Evolutionary conservation across 2,797 vertebrate genomes (phyloP).

Genomic region (Tarsius wallacei): DNA sequence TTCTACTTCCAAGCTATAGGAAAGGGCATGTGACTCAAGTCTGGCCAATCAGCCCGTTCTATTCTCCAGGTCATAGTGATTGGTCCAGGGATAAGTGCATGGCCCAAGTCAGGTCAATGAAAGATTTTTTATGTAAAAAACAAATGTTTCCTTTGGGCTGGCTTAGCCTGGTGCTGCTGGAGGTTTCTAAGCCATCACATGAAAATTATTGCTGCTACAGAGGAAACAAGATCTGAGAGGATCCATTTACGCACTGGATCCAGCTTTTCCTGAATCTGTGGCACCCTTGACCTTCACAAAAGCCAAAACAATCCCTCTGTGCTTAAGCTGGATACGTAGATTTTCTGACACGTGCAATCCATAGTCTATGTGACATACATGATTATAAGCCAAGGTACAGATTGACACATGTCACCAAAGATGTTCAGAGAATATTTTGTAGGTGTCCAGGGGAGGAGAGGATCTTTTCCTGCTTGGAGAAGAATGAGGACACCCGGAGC

Average conservation of each 20-base stretch:
- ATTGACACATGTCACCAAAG: rapidly evolving
- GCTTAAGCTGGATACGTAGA: background rate
- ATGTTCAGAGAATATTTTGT: rapidly evolving
- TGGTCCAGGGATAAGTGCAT: background rate
- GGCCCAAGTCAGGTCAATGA: background rate
- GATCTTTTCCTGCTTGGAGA: background rate
- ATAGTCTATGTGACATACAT: background rate
- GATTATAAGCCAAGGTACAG: background rate
- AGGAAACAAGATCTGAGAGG: background rate
- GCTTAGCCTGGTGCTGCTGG: background rate
- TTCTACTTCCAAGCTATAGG: background rate
- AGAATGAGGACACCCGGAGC: background rate
- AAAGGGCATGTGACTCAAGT: background rate
- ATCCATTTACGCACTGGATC: background rate
- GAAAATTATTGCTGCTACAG: rapidly evolving
- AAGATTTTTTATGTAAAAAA: background rate
- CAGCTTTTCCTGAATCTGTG: background rate
- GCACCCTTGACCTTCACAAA: background rate
- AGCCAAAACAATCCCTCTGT: background rate
- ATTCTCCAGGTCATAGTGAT: background rate
- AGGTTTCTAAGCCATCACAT: no score
- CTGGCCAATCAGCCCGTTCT: background rate
- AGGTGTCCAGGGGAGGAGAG: background rate
- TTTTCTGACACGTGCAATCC: background rate
- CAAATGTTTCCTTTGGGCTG: background rate